A percentile compares a stretch with the other conserved stretches of the same genome.
Conservation (phyloP, 64 coral and sea anemone genomes). For the Montipora cactus region DNA sequence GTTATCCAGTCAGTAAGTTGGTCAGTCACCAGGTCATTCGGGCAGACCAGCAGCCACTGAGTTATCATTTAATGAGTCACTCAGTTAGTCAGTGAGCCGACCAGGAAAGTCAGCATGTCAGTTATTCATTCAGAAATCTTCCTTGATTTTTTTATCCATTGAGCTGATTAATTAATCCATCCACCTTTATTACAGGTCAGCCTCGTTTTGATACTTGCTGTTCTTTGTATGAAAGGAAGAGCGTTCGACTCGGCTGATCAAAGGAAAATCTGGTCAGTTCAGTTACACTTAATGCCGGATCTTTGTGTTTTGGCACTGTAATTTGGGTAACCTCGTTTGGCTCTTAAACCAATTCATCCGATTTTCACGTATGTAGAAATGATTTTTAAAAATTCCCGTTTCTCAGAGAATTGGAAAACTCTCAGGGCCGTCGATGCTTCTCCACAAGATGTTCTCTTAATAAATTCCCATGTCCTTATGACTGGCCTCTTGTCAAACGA, state of each 20-base stretch:
- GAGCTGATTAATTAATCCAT: background rate
- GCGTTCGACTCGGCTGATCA: slow-evolving; percentile 43
- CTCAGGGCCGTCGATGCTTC: too few species aligned
- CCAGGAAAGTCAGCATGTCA: background rate
- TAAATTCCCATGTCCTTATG: too few species aligned
- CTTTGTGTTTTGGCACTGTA: too few species aligned
- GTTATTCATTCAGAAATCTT: background rate
- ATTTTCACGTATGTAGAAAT: too few species aligned
- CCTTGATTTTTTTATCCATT: background rate
- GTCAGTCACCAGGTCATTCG: background rate
- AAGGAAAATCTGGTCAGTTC: slow-evolving; percentile 59
- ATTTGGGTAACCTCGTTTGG: background rate
- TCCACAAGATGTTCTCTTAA: too few species aligned
- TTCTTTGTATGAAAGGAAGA: slow-evolving; percentile 39
- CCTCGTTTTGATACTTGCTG: slow-evolving; percentile 44
- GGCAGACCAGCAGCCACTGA: too few species aligned
- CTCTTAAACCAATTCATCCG: background rate
- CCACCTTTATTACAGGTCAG: slow-evolving; percentile 30
- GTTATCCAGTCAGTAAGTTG: background rate
- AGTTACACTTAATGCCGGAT: background rate
- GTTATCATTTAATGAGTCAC: background rate
- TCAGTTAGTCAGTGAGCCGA: background rate
- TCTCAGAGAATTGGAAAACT: too few species aligned
- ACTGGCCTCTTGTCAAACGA: background rate
- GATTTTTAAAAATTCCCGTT: too few species aligned